Conservation (phyloP, 2,113 vertebrate genomes). For the Trogon melanurus region DNA sequence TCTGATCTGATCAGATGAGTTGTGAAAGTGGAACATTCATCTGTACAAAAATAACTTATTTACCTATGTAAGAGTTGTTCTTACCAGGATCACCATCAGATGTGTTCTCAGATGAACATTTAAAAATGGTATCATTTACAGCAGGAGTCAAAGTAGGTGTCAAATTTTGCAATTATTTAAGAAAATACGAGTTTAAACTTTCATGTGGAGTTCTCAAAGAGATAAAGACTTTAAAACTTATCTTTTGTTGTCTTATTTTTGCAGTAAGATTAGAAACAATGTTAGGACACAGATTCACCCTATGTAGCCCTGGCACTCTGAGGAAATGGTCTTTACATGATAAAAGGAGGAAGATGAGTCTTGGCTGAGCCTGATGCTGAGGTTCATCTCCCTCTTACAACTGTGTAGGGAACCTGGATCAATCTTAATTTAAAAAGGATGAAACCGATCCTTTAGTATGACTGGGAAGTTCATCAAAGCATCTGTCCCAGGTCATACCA, state of each 20-base stretch:
- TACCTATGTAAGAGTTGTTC: neutral
- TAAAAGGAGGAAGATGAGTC: neutral
- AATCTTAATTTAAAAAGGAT: neutral
- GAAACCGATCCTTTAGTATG: neutral
- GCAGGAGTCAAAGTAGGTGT: neutral
- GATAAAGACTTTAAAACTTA: neutral
- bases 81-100: neutral
- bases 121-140: neutral
- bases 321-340: neutral
- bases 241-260: neutral
- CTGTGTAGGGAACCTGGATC: neutral
- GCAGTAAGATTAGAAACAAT: neutral
- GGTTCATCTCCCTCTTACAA: neutral
- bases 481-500: neutral
- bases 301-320: neutral
- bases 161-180: neutral
- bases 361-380: fast-evolving
- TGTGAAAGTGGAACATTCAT: neutral
- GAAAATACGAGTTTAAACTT: neutral
- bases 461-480: neutral
- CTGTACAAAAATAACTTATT: neutral
- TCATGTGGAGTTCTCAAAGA: neutral
- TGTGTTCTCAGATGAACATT: neutral
- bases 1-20: neutral
- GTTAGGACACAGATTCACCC: neutral